A percentile compares a stretch with the other conserved stretches of the same genome.
phyloP scores from a whole-genome alignment of 2,888 invertebrate species.

The Apamea epomidion region DNA sequence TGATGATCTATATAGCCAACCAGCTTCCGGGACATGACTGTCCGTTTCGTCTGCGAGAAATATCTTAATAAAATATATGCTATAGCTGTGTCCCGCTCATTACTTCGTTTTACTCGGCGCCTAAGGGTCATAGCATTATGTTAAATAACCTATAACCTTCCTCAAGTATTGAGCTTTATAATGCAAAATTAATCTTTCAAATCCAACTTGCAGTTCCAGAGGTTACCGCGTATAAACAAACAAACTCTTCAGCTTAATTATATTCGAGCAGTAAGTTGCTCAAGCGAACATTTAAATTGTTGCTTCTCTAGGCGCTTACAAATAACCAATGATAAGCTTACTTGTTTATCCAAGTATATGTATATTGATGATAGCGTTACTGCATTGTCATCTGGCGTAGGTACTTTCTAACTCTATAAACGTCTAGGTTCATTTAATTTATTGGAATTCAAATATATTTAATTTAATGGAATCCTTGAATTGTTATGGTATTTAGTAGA shows the following conservation, averaged over 20 bases:
- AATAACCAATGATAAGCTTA: not conserved
- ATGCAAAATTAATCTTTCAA: not conserved
- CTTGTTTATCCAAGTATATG: not conserved
- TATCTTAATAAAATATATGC: no score
- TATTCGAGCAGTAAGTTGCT: not conserved
- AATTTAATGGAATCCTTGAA: not conserved
- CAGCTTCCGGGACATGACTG: not conserved
- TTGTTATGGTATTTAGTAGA: not conserved
- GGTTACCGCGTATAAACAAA: not conserved
- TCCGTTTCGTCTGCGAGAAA: no score
- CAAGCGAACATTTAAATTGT: not conserved
- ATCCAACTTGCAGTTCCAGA: not conserved
- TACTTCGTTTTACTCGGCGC: not conserved
- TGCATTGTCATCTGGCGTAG: not conserved
- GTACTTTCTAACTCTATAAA: not conserved
- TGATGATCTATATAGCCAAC: not conserved
- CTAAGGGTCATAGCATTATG: not conserved
- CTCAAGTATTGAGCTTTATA: not conserved
- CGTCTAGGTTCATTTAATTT: no score
- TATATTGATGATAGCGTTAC: not conserved
- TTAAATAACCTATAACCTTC: not conserved
- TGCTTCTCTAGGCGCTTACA: constrained; percentile 14
- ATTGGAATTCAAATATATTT: not conserved
- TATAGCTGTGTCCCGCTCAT: no score
- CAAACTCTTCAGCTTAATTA: no score